Conservation (phyloP, 1,140 invertebrate genomes). For the Ridgeia piscesae region DNA sequence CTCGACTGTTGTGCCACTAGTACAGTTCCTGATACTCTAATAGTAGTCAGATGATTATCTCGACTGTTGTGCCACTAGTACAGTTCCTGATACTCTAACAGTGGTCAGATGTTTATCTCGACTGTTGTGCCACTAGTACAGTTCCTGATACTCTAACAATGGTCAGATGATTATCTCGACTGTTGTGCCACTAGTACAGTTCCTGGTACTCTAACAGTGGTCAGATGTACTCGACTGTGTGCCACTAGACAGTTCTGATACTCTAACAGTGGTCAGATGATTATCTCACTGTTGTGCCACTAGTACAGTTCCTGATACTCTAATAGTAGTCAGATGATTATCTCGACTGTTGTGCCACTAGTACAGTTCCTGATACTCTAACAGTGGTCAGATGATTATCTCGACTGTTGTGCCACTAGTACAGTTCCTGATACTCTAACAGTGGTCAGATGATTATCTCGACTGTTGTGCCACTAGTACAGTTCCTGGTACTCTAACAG, state of each 20-base stretch:
- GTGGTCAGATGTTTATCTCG: too few species aligned
- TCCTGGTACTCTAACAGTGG: too few species aligned
- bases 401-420: constrained; percentile 9
- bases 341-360: constrained; percentile 15
- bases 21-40: not conserved
- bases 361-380: not conserved
- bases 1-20: constrained; percentile 12
- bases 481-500: not conserved
- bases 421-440: not conserved
- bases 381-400: too few species aligned
- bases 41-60: too few species aligned
- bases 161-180: too few species aligned
- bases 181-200: constrained; percentile 7
- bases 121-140: constrained; percentile 9
- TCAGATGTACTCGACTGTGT: too few species aligned
- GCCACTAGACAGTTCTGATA: too few species aligned
- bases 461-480: constrained; percentile 10
- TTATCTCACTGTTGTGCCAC: too few species aligned
- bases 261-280: too few species aligned
- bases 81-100: not conserved
- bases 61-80: constrained; percentile 3
- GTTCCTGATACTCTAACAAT: not conserved
- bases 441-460: too few species aligned
- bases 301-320: not conserved
- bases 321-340: too few species aligned